Base-by-base conservation (phyloP, 2,113 vertebrate species). In the Seriola dumerili region DNA sequence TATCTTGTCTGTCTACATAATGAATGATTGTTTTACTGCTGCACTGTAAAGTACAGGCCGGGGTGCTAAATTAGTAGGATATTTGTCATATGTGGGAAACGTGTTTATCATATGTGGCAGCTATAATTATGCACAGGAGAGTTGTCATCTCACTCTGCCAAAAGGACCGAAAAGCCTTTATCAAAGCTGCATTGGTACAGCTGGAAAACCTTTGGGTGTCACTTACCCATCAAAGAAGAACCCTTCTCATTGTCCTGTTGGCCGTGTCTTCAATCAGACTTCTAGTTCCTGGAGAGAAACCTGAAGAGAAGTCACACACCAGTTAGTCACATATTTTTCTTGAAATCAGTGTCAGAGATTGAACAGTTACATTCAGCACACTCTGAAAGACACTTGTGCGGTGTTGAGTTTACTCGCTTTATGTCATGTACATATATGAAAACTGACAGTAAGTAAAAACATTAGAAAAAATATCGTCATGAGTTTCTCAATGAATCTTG, bases 11-110 rank as follows among this genome's bases (percentile, higher is more conserved):
- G 29, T 64, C 64, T 61, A 8, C 42, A 40, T 65, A 73, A 81
- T 68, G 40, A 83, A 59, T 82, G 74, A 75, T 64, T 81, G 72
- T 82, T 70, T 76, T 52, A 54, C 36, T 65, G 40, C 34, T n/a
- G 40, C 8, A 11, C 40, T 36, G 55, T 19, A 87, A 83, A 88
- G 29, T 84, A 81, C 58, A 90, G 81, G 48, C 69, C 68, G 62
- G 7, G 57, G 72, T 13, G 55, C 40, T 76, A 76, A 82, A 91
- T 82, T 88, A 88, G 69, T 80, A 73, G 77, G 69, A 76, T 76
- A 65, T 76, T 64, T 34, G 46, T 67, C 32, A 32, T n/a, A 50
- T 57, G 52, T 16, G 40, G 67, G 65, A 46, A 80, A 75, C 68
- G 50, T 59, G 82, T 81, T 85, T 57, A 68, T 77, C 48, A 50